Base-by-base conservation (phyloP, 2,888 invertebrate genomes). In the Agriopis marginaria region DNA sequence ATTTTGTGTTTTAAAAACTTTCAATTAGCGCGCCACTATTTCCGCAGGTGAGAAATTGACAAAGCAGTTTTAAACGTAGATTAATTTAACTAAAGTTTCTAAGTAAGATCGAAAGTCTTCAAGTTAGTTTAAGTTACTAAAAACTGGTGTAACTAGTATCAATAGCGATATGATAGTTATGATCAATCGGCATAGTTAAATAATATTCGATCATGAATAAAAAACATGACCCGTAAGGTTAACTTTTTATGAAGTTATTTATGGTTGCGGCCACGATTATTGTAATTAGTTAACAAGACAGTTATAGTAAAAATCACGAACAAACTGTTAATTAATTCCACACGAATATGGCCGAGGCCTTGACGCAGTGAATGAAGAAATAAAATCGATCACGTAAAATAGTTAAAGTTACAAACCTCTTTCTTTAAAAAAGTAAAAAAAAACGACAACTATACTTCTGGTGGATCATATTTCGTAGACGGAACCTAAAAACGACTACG, bases 291-390 rank as follows among this genome's bases (percentile, higher is more conserved):
- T 71, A 68, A 66, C 66, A 68, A 68, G 68, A 68, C 70, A 70
- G 73, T 73, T 74, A 69, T 53, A 63, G 64, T 70, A 69, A 68
- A 51, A 70, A 71, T 68, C 67, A 65, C 60, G 64, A 70, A 68
- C 65, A 62, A 53, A 60, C 64, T 61, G 66, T 71, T 68, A 68
- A 70, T 69, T 63, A 62, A 71, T 66, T 64, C 72, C 65, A 75
- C 75, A 70, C 75, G 70, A 79, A 80, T 72, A 74, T 72, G 61
- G 70, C 50, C 56, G 54, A 63, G 75, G 75, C 82, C 84, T 83
- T 82, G 79, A 73, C 72, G 71, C 65, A 73, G 77, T 69, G 68
- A 75, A 79, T 81, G 79, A 78, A 78, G 80, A 77, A 84, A 82
- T 79, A 62, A 75, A 72, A 80, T 71, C 74, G 78, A 77, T 82